Evolutionary conservation across 2,888 invertebrate genomes (phyloP).

Genomic region (Sarcophaga subvicina): DNA sequence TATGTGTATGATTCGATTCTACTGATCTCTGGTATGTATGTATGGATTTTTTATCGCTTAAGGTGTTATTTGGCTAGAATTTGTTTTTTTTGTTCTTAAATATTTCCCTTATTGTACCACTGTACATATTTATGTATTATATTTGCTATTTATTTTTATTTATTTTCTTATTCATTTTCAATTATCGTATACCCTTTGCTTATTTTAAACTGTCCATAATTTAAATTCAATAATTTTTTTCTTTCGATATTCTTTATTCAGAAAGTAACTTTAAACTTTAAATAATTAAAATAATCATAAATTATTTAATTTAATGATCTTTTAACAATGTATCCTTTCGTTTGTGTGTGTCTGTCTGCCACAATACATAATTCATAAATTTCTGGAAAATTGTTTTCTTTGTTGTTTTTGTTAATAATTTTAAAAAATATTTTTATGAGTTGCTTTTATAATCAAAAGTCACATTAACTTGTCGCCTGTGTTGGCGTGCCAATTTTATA

Average conservation of each 20-base stretch:
- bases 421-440: slow-evolving; percentile 33
- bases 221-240: slow-evolving; percentile 14
- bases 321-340: neutral
- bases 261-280: too few relatives aligned
- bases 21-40: too few relatives aligned
- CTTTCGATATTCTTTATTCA: neutral
- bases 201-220: neutral
- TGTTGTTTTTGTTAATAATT: neutral
- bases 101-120: neutral
- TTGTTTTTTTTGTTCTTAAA: too few relatives aligned
- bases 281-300: slow-evolving; percentile 51
- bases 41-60: too few relatives aligned
- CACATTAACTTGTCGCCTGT: neutral
- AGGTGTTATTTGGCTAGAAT: too few relatives aligned
- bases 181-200: neutral
- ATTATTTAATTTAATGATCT: slow-evolving; percentile 60
- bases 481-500: neutral
- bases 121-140: slow-evolving; percentile 12
- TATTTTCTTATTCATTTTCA: neutral
- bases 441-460: slow-evolving; percentile 57
- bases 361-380: slow-evolving; percentile 31
- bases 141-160: slow-evolving; percentile 5
- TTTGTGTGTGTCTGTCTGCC: neutral
- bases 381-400: neutral
- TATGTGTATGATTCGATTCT: too few relatives aligned